Percentiles rank a stretch among this genome's conserved stretches.
Conservation (phyloP, 2,888 invertebrate genomes). For the Stenodera caucasica region DNA sequence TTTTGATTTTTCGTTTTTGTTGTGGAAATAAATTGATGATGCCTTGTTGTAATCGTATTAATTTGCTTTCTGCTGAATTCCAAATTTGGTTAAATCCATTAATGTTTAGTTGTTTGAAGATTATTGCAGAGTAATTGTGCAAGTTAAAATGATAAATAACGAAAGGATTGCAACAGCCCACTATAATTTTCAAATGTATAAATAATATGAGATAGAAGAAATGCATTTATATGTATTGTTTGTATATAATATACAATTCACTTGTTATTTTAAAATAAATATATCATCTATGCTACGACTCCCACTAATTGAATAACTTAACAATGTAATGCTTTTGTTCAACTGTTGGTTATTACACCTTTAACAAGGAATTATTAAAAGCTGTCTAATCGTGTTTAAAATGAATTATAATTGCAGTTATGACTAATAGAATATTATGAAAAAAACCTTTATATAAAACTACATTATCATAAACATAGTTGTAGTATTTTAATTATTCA, state of each 20-base stretch:
- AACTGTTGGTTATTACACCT: background rate
- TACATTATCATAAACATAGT: background rate
- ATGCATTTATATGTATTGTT: conserved; percentile 2
- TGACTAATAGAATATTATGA: background rate
- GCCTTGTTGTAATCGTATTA: background rate
- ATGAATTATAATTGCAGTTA: background rate
- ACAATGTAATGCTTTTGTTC: background rate
- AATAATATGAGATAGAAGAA: background rate
- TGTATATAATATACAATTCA: background rate
- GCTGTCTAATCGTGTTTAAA: background rate
- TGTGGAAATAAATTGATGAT: background rate
- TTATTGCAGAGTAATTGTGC: conserved; percentile 9
- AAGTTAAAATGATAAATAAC: conserved; percentile 12
- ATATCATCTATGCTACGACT: conserved; percentile 5
- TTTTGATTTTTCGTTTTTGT: background rate
- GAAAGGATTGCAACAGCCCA: conserved; percentile 9
- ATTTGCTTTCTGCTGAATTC: background rate
- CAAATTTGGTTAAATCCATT: conserved; percentile 1
- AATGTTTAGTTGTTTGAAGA: background rate
- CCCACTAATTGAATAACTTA: conserved; percentile 11
- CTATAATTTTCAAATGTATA: conserved; percentile 2
- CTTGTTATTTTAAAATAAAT: conserved; percentile 11
- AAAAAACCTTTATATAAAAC: background rate
- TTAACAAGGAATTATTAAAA: background rate
- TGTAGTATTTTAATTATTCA: conserved; percentile 3